Base-by-base conservation (phyloP, 37 sponge, comb jelly and placozoan genomes). In the Halisarca cf. caerulea region DNA sequence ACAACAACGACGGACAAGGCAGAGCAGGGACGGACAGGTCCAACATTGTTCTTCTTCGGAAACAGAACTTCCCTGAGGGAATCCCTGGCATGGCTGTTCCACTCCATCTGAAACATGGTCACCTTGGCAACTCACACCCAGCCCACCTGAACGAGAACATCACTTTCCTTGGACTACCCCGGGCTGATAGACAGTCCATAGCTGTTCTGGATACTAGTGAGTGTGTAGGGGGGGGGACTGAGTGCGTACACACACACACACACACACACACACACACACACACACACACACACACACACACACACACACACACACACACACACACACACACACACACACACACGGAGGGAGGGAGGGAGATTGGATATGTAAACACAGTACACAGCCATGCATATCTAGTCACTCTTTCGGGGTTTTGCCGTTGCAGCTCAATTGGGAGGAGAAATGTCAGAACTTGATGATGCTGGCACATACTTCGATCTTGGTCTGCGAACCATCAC, bases 401-500 rank as follows among this genome's bases (percentile, higher is more conserved):
- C 55, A 21, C 47, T 32, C 20, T 51, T 20, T 1, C 24, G 9
- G 18, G 9, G 3, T 41, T 80, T 53, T 27, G 21, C 74, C 3
- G 33, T 15, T 25, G 8, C 85, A 97, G 97, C 34, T 57, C 99
- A 96, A 70, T 71, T 90, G 71, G 92, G 99, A 25, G 97, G 97
- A 35, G 99, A 99, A 61, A 95, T 96, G 93, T 95, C 95, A 15
- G 97, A 96, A 78, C 66, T 99, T 83, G 95, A 99, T 73, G 99
- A 96, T 86, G 94, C 99, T 75, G 97, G 97, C 0, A 95, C 99
- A 21, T 97, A 99, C 91, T 99, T 90, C 87, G 95, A 99, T 73
- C 86, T 96, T 80, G 97, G 97, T 0, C 90, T 84, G 0, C 81
- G 86, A 27, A 92, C 88, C 88, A 86, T 96, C 27, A 99, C 97